Evolutionary conservation across 2,113 vertebrate genomes (phyloP), one percentile per base, ranked within the genome.

Genomic region (Amphiprion percula): DNA sequence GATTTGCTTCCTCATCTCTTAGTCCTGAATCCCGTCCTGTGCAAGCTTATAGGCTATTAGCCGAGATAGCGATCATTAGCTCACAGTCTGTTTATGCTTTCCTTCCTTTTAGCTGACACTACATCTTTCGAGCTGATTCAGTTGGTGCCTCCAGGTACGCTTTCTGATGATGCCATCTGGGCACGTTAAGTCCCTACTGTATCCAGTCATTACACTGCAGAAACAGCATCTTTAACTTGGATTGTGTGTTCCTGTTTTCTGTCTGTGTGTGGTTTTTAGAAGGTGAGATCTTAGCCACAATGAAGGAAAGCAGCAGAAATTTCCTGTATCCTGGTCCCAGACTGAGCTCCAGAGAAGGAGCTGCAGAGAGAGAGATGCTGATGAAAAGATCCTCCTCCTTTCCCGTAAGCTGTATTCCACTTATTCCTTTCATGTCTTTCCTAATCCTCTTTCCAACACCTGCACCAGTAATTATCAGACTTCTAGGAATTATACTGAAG

Each of bases 91-190:
- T 90, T 83, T 91, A 66, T 87, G 65, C 75, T 82, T 87, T 89
- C 82, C 82, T 71, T 81, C 85, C 77, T 95, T 91, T 85, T 89
- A 98, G 97, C 95, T 96, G 97, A 98, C 94, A 96, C 96, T 77
- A 94, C 96, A 80, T 89, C 94, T 90, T 96, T 99, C 92, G 96
- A 98, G 94, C 94, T 99, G 92, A 96, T 97, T 95, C 97, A 98
- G 68, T 94, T 96, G 23, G 39, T 96, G 93, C 96, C 96, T 91
- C 96, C 97, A 97, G 97, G 97, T 98, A 96, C 71, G 91, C 80
- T 88, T 90, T 90, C 54, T 81, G 85, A 87, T 88, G 77, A 88
- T 78, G 62, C 88, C 78, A 74, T 69, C 74, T 86, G 80, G 80
- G 60, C 80, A 28, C 17, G 44, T 68, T 68, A 55, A 59, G 26